phyloP scores from a whole-genome alignment of 1,140 invertebrate genomes.

The Planococcus citri region DNA sequence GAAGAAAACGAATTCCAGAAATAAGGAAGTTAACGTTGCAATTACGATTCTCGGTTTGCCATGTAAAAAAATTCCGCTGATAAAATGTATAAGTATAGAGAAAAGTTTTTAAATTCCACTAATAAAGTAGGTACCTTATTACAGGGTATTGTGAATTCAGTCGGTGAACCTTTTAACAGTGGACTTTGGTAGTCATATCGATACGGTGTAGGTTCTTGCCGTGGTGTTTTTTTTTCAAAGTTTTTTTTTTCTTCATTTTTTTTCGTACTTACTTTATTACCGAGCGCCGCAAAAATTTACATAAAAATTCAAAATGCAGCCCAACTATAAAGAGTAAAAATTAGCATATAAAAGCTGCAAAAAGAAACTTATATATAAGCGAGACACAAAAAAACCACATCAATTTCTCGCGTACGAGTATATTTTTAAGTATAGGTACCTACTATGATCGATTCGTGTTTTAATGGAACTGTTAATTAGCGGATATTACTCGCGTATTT shows the following conservation, averaged over 20 bases:
- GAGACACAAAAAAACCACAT: background rate
- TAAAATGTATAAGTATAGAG: background rate
- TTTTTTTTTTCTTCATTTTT: too few species aligned
- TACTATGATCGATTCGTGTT: background rate
- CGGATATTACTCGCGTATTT: background rate
- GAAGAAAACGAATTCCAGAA: background rate
- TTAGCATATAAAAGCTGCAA: background rate
- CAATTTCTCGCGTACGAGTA: background rate
- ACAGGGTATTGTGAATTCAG: background rate
- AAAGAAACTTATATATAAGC: background rate
- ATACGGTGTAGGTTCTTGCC: background rate
- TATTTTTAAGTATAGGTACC: too few species aligned
- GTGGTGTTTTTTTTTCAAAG: background rate
- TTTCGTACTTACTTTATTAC: conserved; percentile 8
- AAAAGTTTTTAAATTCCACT: background rate
- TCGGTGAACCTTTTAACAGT: conserved; percentile 6
- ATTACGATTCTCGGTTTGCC: background rate
- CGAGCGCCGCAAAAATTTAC: conserved; percentile 1
- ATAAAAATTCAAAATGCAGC: conserved; percentile 3
- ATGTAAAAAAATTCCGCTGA: background rate
- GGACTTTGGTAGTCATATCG: conserved; percentile 6
- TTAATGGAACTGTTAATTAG: conserved; percentile 2
- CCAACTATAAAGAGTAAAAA: background rate
- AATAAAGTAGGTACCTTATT: conserved; percentile 8
- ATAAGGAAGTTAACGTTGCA: conserved; percentile 6